Evolutionary conservation across 2,797 vertebrate species (phyloP).

Genomic region (Syngnathus rostellatus): DNA sequence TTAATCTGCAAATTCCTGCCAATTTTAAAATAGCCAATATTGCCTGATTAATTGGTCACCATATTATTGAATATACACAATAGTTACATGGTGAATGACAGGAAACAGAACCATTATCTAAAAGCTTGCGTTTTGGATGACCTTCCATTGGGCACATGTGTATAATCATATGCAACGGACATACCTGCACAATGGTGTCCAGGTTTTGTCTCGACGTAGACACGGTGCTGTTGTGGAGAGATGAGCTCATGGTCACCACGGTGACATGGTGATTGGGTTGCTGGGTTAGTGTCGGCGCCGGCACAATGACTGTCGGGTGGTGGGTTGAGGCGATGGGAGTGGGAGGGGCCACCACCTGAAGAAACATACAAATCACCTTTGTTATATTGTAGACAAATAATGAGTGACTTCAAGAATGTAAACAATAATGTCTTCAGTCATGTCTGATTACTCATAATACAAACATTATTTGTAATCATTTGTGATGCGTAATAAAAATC

Average conservation of each 20-base stretch:
- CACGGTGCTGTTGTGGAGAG: slow-evolving; percentile 87
- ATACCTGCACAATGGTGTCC: slow-evolving; percentile 97
- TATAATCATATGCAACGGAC: not conserved
- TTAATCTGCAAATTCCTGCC: too few relatives aligned
- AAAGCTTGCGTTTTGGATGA: not conserved
- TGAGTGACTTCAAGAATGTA: not conserved
- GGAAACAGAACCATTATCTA: not conserved
- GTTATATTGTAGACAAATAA: not conserved
- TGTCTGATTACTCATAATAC: not conserved
- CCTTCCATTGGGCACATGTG: not conserved
- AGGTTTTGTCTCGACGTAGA: slow-evolving; percentile 98
- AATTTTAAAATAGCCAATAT: too few relatives aligned
- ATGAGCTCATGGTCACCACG: slow-evolving; percentile 91
- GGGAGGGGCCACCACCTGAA: slow-evolving; percentile 75
- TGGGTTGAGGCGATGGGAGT: slow-evolving; percentile 84
- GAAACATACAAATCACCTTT: not conserved
- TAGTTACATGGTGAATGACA: not conserved
- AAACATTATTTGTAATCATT: not conserved
- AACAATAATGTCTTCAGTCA: not conserved
- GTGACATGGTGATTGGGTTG: slow-evolving; percentile 86
- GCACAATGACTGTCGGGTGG: slow-evolving; percentile 95
- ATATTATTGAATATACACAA: not conserved
- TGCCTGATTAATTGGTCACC: too few relatives aligned
- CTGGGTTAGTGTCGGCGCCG: slow-evolving; percentile 75
- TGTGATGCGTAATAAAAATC: not conserved